Percentiles rank a stretch among this genome's conserved stretches.
Evolutionary conservation across 2,888 invertebrate species (phyloP).

Genomic region (Eupithecia subfuscata): DNA sequence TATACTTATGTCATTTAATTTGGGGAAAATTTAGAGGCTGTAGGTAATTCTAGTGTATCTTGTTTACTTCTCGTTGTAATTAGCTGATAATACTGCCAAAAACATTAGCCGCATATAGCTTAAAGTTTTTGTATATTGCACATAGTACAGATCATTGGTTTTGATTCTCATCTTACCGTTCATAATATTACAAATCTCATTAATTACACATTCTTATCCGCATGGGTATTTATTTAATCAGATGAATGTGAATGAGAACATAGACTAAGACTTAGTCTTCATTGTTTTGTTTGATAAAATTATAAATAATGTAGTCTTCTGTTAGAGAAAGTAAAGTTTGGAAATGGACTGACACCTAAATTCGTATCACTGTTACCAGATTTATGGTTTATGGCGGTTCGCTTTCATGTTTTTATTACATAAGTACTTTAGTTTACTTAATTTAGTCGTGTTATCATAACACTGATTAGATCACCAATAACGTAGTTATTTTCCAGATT

Average conservation of each 20-base stretch:
- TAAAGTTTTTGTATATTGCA: background rate
- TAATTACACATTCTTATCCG: slow-evolving; percentile 24
- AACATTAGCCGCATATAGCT: background rate
- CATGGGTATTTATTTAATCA: slow-evolving; percentile 19
- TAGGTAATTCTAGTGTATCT: background rate
- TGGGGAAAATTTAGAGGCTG: background rate
- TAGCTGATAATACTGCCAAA: background rate
- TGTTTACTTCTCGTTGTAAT: background rate
- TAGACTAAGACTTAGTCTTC: background rate
- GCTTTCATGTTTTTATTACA: background rate
- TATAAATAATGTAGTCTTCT: background rate
- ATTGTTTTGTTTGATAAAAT: slow-evolving; percentile 7
- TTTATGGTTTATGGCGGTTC: background rate
- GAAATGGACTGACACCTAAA: background rate
- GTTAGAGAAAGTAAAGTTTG: background rate
- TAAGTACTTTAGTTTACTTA: background rate
- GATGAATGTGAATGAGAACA: slow-evolving; percentile 15
- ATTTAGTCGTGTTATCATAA: background rate
- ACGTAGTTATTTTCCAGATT: background rate
- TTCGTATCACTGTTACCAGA: background rate
- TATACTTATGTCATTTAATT: background rate
- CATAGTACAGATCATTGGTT: background rate
- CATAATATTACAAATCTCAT: background rate
- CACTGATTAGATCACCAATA: background rate
- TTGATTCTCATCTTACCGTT: background rate